Base-by-base conservation (phyloP, 2,888 invertebrate species). In the Caenorhabditis imperialis region DNA sequence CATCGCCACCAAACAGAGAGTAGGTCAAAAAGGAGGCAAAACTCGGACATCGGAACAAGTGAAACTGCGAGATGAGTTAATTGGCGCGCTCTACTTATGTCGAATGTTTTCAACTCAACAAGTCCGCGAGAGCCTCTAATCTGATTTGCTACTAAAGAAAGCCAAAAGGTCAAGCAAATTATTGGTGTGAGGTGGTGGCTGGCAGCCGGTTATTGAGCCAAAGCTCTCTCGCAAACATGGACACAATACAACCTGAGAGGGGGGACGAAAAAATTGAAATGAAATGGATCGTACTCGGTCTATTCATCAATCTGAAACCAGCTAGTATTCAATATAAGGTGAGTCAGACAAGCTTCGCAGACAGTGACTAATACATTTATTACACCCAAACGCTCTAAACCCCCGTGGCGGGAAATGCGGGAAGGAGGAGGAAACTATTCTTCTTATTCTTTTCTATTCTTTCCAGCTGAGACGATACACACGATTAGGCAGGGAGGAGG, bases 81-180 rank as follows among this genome's bases (percentile, higher is more conserved):
- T 74, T 74, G 74, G 50, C 61, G 42, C 63, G 74, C 67, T 74
- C 74, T 50, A 74, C 74, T 67, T 74, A 33, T 58, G 55, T 57
- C 38, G 35, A 57, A 16, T 58, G 25, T 16, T 14, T 22, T 3
- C 22, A 5, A 33, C 44, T 55, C 63, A 63, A 55, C 55, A 42
- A 65, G 33, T 57, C 37, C 38, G 53, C 44, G 30, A 3, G 27
- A 27, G 48, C 25, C 10, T 30, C 33, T 22, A 25, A 45, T 62
- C 45, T 35, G 25, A 53, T 53, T 47, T 42, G 44, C 42, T 42
- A 54, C 33, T 48, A 33, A 37, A 22, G 10, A 30, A 47, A 42
- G 7, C 3, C 7, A 12, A 42, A 20, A 16, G 42, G 42, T n/a
- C n/a, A n/a, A n/a, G n/a, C n/a, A n/a, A n/a, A n/a, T n/a, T n/a